Conservation (phyloP, 2,113 vertebrate species). For the Podarcis muralis region DNA sequence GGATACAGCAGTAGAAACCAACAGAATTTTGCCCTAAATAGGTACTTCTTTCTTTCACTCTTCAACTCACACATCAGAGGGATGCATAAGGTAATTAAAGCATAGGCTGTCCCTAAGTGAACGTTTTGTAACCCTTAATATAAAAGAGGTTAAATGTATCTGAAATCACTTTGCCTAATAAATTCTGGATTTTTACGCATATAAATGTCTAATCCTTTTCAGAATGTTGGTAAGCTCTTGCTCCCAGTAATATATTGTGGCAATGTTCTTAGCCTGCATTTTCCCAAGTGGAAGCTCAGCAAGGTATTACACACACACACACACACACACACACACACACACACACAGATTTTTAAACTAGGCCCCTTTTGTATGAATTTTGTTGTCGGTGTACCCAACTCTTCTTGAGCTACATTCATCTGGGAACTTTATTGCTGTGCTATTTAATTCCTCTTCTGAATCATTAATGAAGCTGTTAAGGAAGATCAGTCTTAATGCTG, state of each 20-base stretch:
- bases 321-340: too few relatives aligned
- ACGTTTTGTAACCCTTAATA: background rate
- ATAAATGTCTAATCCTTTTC: background rate
- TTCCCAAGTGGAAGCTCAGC: constrained; percentile 4
- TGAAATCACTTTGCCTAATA: background rate
- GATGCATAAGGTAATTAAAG: background rate
- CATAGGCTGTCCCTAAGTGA: background rate
- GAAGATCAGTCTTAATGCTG: background rate
- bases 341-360: constrained; percentile 43
- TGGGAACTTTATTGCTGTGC: constrained; percentile 53
- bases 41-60: background rate
- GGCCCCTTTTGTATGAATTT: constrained; percentile 41
- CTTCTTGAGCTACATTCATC: constrained; percentile 52
- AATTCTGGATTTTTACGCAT: background rate
- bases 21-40: background rate
- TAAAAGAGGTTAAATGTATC: background rate
- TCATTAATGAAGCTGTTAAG: constrained; percentile 60
- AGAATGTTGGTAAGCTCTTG: background rate
- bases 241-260: background rate
- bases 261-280: background rate
- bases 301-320: background rate
- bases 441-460: constrained; percentile 53
- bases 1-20: background rate
- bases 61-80: background rate
- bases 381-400: constrained; percentile 48